A percentile compares a stretch with the other conserved stretches of the same genome.
phyloP scores from a whole-genome alignment of 2,113 vertebrate species.

The Romanogobio albipinnatus region DNA sequence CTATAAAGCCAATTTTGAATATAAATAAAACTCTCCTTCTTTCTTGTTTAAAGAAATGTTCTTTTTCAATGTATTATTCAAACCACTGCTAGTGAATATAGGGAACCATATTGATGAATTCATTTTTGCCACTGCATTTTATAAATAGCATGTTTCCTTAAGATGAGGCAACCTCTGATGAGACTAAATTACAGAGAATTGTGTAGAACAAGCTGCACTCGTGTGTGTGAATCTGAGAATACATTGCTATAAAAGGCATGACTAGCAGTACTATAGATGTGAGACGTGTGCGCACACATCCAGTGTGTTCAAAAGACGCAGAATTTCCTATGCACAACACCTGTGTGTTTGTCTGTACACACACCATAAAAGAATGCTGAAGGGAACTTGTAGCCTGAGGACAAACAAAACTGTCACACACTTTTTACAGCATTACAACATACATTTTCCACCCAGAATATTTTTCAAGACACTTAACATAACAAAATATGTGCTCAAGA shows the following conservation, averaged over 20 bases:
- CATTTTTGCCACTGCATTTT: constrained; percentile 18
- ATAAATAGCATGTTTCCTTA: background rate
- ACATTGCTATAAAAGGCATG: background rate
- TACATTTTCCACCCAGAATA: background rate
- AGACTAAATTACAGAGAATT: background rate
- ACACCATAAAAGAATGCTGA: constrained; percentile 28
- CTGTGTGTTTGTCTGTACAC: constrained; percentile 3
- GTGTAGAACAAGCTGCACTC: background rate
- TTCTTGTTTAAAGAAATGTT: constrained; percentile 12
- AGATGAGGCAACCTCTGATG: background rate
- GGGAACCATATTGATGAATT: constrained; percentile 29
- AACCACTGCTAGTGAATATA: background rate
- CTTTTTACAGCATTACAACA: background rate
- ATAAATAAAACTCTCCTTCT: constrained; percentile 4
- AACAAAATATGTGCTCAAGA: constrained; percentile 31
- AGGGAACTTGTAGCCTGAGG: constrained; percentile 21
- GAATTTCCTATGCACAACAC: background rate
- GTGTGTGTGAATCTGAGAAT: background rate
- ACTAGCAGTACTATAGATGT: constrained; percentile 5
- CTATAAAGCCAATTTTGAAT: background rate
- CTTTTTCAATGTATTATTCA: background rate
- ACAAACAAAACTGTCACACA: background rate
- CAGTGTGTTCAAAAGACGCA: background rate
- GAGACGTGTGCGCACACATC: constrained; percentile 4
- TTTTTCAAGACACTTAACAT: background rate